phyloP scores from a whole-genome alignment of 2,888 invertebrate genomes.

The Melieria omissa region DNA sequence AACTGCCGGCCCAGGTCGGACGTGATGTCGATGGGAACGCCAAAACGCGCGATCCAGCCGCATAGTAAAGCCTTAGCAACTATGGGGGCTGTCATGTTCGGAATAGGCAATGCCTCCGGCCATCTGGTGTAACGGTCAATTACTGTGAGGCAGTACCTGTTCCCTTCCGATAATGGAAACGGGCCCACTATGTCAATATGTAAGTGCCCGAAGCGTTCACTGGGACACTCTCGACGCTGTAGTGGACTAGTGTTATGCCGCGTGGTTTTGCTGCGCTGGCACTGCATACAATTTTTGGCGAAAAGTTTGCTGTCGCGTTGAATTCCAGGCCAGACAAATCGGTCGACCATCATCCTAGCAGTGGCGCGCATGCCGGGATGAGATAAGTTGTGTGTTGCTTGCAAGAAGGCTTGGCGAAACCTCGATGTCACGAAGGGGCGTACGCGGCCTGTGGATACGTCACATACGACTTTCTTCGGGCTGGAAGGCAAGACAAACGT shows the following conservation, averaged over 20 bases:
- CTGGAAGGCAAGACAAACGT: too few species aligned
- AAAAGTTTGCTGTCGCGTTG: conserved; percentile 40
- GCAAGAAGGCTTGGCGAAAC: conserved; percentile 37
- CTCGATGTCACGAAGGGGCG: conserved; percentile 21
- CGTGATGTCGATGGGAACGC: too few species aligned
- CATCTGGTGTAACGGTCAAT: too few species aligned
- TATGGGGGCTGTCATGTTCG: too few species aligned
- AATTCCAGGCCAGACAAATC: conserved; percentile 50
- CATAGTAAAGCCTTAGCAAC: too few species aligned
- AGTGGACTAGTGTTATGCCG: neutral
- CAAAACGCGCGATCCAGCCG: too few species aligned
- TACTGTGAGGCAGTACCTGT: too few species aligned
- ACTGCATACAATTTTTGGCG: conserved; percentile 34
- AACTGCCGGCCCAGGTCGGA: too few species aligned
- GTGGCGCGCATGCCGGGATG: conserved; percentile 34
- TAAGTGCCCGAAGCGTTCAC: neutral
- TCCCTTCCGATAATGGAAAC: too few species aligned
- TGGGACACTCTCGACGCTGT: neutral
- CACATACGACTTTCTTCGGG: too few species aligned
- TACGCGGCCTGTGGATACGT: conserved; percentile 38
- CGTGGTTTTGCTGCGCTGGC: conserved; percentile 24
- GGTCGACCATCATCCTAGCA: conserved; percentile 37
- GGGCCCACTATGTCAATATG: too few species aligned
- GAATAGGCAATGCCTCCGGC: too few species aligned
- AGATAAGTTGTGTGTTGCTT: conserved; percentile 36